Base-by-base conservation (phyloP, 2,888 invertebrate species). In the Nephrocerus scutellatus region DNA sequence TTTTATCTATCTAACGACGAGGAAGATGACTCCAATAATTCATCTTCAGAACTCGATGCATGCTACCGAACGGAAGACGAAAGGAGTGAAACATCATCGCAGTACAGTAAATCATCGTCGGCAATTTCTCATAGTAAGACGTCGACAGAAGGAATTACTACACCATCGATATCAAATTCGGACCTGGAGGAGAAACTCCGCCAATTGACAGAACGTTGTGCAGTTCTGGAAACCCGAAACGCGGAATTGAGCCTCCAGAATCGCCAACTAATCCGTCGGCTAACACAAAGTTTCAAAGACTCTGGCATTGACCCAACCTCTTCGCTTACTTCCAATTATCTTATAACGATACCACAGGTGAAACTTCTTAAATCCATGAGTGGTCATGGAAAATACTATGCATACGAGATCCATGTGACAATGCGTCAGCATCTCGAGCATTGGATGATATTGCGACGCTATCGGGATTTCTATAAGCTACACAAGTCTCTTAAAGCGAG, bases 401-500 rank as follows among this genome's bases (percentile, higher is more conserved):
- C 60, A 2, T 68, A 70, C 25, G 63, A 68, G 38, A 56, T 70
- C 14, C 63, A 68, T 39, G 52, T 67, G n/a, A 66, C 60, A 2
- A 64, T 66, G 59, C 57, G 62, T 1, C 57, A 63, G 40, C 55
- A 61, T 3, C 39, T 83, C 55, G 90, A 89, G 49, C 93, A 95
- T 63, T 95, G 95, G 95, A 91, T 89, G 58, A 82, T 95, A n/a
- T 91, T 91, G 63, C 78, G 92, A 51, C 77, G 96, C 57, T 96
- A 95, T 62, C 84, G 90, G 6, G 92, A 95, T 65, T 95, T 96
- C 67, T 76, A 89, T 62, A 80, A 84, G 46, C 72, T 95, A 19
- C 90, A 95, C 63, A 77, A 79, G 44, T 81, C 84, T 52, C 36
- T 66, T 23, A 70, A 93, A 26, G 87, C 84, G 61, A 90, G 89